These are phyloP conservation scores for Phyto melanocephala DNA, from an alignment of 2,888 invertebrate genomes.

Conservation along the genomic window DNA sequence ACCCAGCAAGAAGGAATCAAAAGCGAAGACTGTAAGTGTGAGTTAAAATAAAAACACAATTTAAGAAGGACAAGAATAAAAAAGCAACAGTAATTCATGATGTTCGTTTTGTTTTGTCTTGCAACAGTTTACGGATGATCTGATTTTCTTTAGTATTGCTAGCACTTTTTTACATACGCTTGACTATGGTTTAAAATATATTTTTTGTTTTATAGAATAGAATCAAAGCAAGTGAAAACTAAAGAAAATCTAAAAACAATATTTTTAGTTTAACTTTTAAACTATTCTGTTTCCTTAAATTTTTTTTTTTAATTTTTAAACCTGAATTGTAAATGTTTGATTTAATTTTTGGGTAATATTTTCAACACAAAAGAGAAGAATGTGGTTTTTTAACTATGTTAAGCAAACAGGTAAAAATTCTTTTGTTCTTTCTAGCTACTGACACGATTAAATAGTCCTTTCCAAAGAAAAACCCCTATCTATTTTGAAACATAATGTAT, in stretches of 20 bases:
- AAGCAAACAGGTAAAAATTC: conserved; percentile 4
- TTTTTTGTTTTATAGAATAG: no score
- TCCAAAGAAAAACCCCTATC: conserved; percentile 23
- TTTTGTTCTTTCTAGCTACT: conserved; percentile 9
- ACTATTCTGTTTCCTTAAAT: neutral
- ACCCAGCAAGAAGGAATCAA: neutral
- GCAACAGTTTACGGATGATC: conserved; percentile 28
- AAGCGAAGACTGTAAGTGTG: neutral
- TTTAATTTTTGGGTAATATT: no score
- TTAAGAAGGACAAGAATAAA: no score
- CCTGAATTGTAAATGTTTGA: no score
- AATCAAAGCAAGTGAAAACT: neutral
- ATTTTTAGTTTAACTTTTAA: neutral
- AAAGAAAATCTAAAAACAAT: conserved; percentile 5
- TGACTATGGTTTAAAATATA: no score
- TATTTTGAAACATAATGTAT: conserved; percentile 38
- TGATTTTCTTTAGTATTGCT: conserved; percentile 34
- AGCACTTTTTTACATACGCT: neutral
- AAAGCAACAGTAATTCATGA: conserved; percentile 37
- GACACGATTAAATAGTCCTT: neutral
- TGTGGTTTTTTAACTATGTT: no score
- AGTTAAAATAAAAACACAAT: no score
- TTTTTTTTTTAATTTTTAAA: conserved; percentile 11
- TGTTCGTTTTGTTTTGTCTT: neutral
- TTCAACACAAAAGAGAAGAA: no score